Evolutionary conservation across 2,797 vertebrate species (phyloP).

Genomic region (Rhinatrema bivittatum): DNA sequence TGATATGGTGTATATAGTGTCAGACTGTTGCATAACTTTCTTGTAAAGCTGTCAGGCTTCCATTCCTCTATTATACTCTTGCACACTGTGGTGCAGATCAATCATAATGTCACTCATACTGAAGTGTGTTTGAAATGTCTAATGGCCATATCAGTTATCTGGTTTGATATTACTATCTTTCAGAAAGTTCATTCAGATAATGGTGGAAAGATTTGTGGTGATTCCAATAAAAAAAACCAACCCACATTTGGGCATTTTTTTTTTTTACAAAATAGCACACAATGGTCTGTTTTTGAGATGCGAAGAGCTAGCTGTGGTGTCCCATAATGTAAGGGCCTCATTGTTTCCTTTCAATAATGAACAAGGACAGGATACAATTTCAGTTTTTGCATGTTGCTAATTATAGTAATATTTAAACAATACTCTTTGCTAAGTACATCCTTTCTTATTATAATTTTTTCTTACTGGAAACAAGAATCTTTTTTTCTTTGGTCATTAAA

Average conservation of each 20-base stretch:
- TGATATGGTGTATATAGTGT: too few species aligned
- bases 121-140: constrained; percentile 30
- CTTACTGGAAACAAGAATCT: too few species aligned
- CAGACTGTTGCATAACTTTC: too few species aligned
- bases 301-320: constrained; percentile 17
- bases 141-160: constrained; percentile 35
- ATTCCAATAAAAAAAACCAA: constrained; percentile 21
- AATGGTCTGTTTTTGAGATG: constrained; percentile 10
- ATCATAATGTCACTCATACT: constrained; percentile 29
- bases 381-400: constrained; percentile 4
- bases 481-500: too few species aligned
- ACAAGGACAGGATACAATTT: constrained; percentile 1
- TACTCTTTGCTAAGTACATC: too few species aligned
- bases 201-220: constrained; percentile 25
- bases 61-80: too few species aligned
- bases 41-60: too few species aligned
- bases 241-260: constrained; percentile 27
- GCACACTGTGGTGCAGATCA: too few species aligned
- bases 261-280: constrained; percentile 19
- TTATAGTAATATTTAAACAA: constrained; percentile 3
- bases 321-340: constrained; percentile 21
- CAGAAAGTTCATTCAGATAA: constrained; percentile 25
- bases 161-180: constrained; percentile 38
- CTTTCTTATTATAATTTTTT: too few species aligned
- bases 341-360: constrained; percentile 10